These are phyloP conservation scores for Coelopa pilipes DNA, from an alignment of 2,888 invertebrate genomes.

Conservation along the genomic window DNA sequence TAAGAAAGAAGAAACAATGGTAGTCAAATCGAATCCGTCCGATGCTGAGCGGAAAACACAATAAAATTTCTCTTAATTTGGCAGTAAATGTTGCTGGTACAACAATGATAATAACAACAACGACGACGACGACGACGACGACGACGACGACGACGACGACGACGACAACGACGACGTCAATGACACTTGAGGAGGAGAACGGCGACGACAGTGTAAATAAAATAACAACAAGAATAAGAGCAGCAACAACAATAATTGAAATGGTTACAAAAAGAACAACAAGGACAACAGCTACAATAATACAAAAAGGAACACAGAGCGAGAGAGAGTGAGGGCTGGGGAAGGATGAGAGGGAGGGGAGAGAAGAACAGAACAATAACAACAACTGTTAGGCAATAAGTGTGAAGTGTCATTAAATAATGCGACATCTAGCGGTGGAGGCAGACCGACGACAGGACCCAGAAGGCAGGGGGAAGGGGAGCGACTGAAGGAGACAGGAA, in stretches of 20 bases:
- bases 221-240: neutral
- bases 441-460: too few species aligned
- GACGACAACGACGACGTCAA: neutral
- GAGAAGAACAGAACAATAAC: conserved; percentile 32
- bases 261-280: too few species aligned
- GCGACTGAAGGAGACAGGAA: neutral
- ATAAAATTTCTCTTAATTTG: conserved; percentile 37
- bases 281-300: too few species aligned
- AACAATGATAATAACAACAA: neutral
- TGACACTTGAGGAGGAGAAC: neutral
- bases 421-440: conserved; percentile 26
- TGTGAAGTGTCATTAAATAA: conserved; percentile 35
- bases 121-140: neutral
- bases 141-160: neutral
- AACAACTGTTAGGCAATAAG: conserved; percentile 34
- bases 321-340: too few species aligned
- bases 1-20: neutral
- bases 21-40: conserved; percentile 33
- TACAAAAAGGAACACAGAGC: too few species aligned
- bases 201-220: neutral
- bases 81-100: conserved; percentile 27
- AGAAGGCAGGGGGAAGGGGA: neutral
- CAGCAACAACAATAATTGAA: neutral
- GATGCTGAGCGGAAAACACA: conserved; percentile 31
- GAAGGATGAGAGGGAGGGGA: too few species aligned